Conservation (phyloP, 2,888 invertebrate species). For the Noctua pronuba region DNA sequence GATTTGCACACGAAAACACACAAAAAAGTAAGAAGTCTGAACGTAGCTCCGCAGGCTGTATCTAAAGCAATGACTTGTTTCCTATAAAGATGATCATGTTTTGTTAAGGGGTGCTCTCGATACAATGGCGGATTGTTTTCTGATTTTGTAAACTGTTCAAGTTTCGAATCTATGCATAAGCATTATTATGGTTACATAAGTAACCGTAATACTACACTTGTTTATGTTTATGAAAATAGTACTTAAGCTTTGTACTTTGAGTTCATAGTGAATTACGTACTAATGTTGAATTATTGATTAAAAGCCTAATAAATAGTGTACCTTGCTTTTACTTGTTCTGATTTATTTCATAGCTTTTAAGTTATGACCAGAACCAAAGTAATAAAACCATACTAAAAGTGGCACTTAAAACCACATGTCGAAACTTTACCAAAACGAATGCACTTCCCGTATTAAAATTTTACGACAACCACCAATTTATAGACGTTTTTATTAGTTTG, state of each 20-base stretch:
- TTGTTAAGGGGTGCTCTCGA: slow-evolving; percentile 41
- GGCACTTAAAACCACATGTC: slow-evolving; percentile 9
- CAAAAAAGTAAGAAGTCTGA: slow-evolving; percentile 13
- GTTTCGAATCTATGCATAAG: background rate
- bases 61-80: slow-evolving; percentile 32
- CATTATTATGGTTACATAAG: background rate
- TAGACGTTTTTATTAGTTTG: slow-evolving; percentile 37
- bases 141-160: background rate
- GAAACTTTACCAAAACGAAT: slow-evolving; percentile 29
- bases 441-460: slow-evolving; percentile 21
- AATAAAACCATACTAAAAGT: slow-evolving; percentile 12
- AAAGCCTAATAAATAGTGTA: background rate
- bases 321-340: background rate
- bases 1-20: background rate
- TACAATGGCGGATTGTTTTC: background rate
- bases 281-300: background rate
- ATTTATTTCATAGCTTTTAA: background rate
- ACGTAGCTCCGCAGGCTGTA: slow-evolving; percentile 9
- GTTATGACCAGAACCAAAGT: background rate
- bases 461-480: slow-evolving; percentile 36
- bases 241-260: background rate
- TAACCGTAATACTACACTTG: background rate
- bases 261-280: background rate
- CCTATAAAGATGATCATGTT: slow-evolving; percentile 51
- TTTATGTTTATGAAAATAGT: background rate